A percentile compares a stretch with the other conserved stretches of the same genome.
These are phyloP conservation scores for Euphydryas editha DNA, from an alignment of 2,888 invertebrate genomes.

Conservation along the genomic window DNA sequence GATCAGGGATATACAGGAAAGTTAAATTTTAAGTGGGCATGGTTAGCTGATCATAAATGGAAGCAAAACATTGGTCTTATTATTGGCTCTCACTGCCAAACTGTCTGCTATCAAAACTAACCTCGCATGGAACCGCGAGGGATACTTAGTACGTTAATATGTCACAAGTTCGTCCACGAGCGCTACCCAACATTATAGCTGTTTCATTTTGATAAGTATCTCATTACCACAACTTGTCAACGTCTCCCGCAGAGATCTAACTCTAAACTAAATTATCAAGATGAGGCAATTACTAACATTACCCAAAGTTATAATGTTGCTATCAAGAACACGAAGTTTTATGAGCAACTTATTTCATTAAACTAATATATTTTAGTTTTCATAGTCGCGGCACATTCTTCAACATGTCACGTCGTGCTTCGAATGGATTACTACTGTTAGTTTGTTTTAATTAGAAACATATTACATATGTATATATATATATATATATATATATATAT, in stretches of 20 bases:
- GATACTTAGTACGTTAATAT: neutral
- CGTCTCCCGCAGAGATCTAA: conserved; percentile 18
- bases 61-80: too few species aligned
- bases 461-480: too few species aligned
- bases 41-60: too few species aligned
- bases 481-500: too few species aligned
- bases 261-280: conserved; percentile 24
- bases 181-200: neutral
- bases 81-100: too few species aligned
- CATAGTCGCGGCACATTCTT: neutral
- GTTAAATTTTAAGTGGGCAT: too few species aligned
- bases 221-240: conserved; percentile 20
- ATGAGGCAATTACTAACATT: conserved; percentile 29
- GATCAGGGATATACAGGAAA: too few species aligned
- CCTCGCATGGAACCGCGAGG: too few species aligned
- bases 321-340: conserved; percentile 5
- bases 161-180: neutral
- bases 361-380: neutral
- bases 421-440: neutral
- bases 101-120: too few species aligned
- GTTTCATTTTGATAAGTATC: conserved; percentile 21
- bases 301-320: conserved; percentile 23
- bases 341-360: conserved; percentile 1
- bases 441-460: neutral
- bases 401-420: neutral